Evolutionary conservation across 2,113 vertebrate species (phyloP).

Genomic region (Centropus unirufus): DNA sequence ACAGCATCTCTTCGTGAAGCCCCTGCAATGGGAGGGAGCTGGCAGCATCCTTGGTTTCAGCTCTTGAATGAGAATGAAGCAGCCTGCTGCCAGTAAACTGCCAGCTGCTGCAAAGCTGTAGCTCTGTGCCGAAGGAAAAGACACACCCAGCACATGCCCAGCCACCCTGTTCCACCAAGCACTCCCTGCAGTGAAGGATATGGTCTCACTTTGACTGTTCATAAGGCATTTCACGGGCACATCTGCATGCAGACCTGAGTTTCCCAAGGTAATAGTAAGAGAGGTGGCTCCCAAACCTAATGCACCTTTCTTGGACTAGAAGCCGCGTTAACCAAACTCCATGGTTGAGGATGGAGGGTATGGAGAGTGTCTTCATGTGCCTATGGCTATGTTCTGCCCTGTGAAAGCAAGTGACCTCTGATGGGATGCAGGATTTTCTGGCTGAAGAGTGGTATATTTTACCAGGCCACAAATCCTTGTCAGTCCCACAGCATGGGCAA

Average conservation of each 20-base stretch:
- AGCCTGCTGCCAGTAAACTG: neutral
- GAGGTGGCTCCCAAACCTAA: neutral
- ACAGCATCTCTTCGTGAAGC: neutral
- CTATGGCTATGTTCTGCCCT: neutral
- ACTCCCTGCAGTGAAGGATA: neutral
- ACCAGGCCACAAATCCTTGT: neutral
- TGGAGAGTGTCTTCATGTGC: neutral
- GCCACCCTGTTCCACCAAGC: neutral
- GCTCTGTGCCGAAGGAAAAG: neutral
- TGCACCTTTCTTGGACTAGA: neutral
- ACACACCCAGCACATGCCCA: fast-evolving
- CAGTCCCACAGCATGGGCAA: neutral
- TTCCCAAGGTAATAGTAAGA: fast-evolving
- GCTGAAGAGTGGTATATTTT: neutral
- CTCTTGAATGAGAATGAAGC: constrained; percentile 34
- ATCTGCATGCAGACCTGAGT: fast-evolving
- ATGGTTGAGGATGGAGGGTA: neutral
- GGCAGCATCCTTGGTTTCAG: neutral
- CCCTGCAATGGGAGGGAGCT: neutral
- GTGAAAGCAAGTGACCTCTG: neutral
- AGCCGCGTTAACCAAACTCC: fast-evolving
- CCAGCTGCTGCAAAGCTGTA: neutral
- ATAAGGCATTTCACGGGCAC: fast-evolving
- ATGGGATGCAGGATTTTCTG: neutral
- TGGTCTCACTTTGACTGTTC: fast-evolving